These are phyloP conservation scores for Toxostoma redivivum DNA, from an alignment of 2,113 vertebrate species.

Conservation along the genomic window DNA sequence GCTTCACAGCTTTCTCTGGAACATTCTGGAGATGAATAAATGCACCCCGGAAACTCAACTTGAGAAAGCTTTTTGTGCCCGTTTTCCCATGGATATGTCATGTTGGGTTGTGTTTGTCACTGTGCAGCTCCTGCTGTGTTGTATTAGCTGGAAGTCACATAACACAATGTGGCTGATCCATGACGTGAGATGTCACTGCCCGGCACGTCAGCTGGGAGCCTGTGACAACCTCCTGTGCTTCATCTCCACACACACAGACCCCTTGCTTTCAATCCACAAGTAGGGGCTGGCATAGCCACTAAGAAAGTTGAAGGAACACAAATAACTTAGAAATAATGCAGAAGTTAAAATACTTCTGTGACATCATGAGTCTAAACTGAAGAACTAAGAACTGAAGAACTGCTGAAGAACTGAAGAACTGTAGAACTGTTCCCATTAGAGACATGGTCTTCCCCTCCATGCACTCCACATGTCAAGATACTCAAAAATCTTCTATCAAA, in stretches of 20 bases:
- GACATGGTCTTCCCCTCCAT: background rate
- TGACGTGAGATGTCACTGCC: slow-evolving; percentile 35
- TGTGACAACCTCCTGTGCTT: background rate
- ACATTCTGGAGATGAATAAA: background rate
- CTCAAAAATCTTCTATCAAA: background rate
- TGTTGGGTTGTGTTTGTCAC: slow-evolving; percentile 18
- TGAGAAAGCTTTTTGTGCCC: background rate
- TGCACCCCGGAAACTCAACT: slow-evolving; percentile 11
- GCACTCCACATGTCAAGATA: accelerated
- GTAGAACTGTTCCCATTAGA: accelerated
- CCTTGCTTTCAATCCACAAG: background rate
- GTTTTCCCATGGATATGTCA: slow-evolving; percentile 24
- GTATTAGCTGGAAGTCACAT: slow-evolving; percentile 1
- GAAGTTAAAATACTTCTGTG: background rate
- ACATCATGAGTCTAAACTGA: background rate
- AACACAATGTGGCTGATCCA: slow-evolving; percentile 38
- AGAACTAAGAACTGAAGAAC: background rate
- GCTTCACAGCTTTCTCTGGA: background rate
- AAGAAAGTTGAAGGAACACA: background rate
- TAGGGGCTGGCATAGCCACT: background rate
- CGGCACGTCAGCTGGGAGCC: slow-evolving; percentile 21
- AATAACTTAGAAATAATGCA: background rate
- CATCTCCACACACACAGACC: background rate
- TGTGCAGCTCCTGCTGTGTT: background rate
- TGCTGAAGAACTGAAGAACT: no score